Evolutionary conservation across 2,888 invertebrate genomes (phyloP), one percentile per base, ranked within the genome.

Genomic region (Perizoma affinitatum): DNA sequence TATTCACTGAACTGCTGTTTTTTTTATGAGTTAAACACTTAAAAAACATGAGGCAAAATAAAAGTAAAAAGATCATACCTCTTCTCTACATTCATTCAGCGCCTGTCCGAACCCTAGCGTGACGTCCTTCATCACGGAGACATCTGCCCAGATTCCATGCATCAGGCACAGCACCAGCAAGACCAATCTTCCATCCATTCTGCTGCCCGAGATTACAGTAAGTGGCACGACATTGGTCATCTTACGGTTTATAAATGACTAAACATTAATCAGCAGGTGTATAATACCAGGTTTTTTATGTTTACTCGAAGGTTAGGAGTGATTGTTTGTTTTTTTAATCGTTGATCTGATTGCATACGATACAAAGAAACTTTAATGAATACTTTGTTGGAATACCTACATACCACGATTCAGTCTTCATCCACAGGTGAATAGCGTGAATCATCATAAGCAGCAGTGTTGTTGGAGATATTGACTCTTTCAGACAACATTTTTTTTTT

Each of bases 61-160:
- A 42, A 5, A 45, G 4, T 51, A 34, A n/a, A n/a, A 38, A 46
- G 6, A 41, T 34, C 57, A 70, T 63, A 91, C 91, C 79, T 89
- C 86, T 57, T 84, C 83, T 22, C 91, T 76, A 71, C 92, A 92
- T 59, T 80, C 79, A 33, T 90, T 76, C 6, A 92, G 76, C 48
- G 91, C 92, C 71, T 90, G 80, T 2, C 92, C 92, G 64, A 91
- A 92, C 6, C 92, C 92, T 2, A 92, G 79, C 0, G 92, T 92
- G 65, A 92, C 85, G 54, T 91, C 90, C 65, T 88, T 90, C 88
- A 92, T 84, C 68, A 92, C 80, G 22, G 73, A 75, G 36, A 79
- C 77, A 59, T 76, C 79, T 3, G 76, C 80, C 11, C 57, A 56
- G 55, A 63, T 61, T 11, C 58, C 64, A 35, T 54, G 58, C 45